These are phyloP conservation scores for Holothuria glaberrima DNA, from an alignment of 35 echinoderm and acorn worm genomes.

Conservation along the genomic window DNA sequence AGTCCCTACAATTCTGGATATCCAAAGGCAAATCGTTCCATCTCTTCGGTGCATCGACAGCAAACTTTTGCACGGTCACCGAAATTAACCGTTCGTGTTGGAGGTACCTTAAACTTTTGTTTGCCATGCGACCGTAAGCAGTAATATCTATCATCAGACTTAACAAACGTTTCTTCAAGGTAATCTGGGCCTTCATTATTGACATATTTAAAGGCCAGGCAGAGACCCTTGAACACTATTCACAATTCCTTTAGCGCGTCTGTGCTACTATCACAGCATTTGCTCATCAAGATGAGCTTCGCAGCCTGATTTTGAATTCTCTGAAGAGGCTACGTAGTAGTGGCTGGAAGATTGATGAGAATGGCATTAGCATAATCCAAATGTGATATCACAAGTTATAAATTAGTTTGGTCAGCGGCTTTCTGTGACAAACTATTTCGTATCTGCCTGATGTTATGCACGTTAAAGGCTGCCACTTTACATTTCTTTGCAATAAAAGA, in stretches of 20 bases:
- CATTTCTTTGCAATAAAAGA: neutral
- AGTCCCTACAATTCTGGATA: neutral
- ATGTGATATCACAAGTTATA: neutral
- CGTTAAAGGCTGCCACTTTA: neutral
- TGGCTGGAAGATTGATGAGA: neutral
- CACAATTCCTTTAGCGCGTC: neutral
- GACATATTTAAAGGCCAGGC: neutral
- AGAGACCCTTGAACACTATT: neutral
- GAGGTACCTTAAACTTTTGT: neutral
- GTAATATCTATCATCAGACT: neutral
- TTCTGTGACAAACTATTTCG: conserved; percentile 5
- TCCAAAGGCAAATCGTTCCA: neutral
- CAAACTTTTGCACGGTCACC: neutral
- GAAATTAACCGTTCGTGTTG: neutral
- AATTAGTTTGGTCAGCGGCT: neutral
- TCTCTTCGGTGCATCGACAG: neutral
- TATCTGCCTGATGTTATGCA: neutral
- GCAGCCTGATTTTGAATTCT: neutral
- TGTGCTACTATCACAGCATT: neutral
- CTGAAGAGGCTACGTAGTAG: neutral
- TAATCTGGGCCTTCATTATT: neutral
- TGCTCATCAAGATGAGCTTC: neutral
- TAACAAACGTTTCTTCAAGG: neutral
- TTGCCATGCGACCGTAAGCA: neutral
- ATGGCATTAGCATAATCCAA: conserved; percentile 8